Conservation (phyloP, 2,797 vertebrate species). For the Labroides dimidiatus region DNA sequence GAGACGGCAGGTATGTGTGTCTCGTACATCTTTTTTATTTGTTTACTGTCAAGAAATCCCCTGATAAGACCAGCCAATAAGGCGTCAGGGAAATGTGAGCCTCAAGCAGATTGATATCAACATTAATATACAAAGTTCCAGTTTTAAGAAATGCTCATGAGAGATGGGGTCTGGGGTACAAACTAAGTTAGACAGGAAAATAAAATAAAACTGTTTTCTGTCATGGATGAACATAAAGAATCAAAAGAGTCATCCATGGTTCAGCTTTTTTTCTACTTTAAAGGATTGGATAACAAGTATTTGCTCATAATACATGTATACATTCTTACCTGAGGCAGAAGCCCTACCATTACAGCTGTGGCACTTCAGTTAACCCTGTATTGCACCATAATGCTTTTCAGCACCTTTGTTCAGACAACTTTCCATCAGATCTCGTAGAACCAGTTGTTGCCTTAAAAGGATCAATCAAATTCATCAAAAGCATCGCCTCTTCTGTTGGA, state of each 20-base stretch:
- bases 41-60: neutral
- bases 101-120: too few relatives aligned
- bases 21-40: neutral
- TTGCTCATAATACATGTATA: too few relatives aligned
- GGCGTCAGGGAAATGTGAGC: too few relatives aligned
- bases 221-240: neutral
- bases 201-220: neutral
- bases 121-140: too few relatives aligned
- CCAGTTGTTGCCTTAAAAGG: neutral
- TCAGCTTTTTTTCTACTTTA: neutral
- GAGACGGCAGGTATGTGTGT: conserved; percentile 89
- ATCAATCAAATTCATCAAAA: too few relatives aligned
- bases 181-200: neutral
- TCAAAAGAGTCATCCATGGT: neutral
- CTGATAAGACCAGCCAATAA: neutral
- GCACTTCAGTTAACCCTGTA: neutral
- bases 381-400: neutral
- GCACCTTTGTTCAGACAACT: too few relatives aligned
- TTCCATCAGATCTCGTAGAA: too few relatives aligned
- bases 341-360: neutral
- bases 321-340: neutral
- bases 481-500: neutral
- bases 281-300: neutral
- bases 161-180: neutral
- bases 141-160: too few relatives aligned